These are phyloP conservation scores for Lamprologus lemairii DNA, from an alignment of 2,113 vertebrate genomes.

Conservation along the genomic window DNA sequence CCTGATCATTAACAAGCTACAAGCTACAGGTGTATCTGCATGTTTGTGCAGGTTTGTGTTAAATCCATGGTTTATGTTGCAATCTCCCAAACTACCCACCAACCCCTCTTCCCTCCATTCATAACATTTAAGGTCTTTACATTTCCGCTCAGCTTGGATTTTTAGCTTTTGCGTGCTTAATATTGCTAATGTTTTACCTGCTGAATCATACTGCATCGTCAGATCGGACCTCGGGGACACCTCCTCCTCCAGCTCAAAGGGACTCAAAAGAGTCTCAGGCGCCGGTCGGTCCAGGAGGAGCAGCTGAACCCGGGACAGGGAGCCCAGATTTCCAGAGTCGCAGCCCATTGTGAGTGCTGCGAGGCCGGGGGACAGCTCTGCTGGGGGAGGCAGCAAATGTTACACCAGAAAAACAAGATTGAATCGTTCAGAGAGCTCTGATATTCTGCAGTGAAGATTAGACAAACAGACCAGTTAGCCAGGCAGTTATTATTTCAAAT, in stretches of 20 bases:
- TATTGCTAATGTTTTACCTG: background rate
- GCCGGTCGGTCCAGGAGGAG: slow-evolving; percentile 54
- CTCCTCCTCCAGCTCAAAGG: background rate
- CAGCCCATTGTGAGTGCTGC: slow-evolving; percentile 58
- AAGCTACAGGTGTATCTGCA: background rate
- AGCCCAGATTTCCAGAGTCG: slow-evolving; percentile 50
- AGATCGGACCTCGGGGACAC: background rate
- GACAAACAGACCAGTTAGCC: background rate
- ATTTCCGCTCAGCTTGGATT: background rate
- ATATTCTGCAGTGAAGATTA: background rate
- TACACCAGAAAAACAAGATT: background rate
- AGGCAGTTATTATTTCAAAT: background rate
- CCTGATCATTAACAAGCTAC: background rate
- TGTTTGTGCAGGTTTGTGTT: background rate
- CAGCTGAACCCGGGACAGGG: slow-evolving; percentile 60
- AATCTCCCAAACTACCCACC: background rate
- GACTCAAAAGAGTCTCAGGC: background rate
- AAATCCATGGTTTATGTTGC: background rate
- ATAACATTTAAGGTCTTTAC: background rate
- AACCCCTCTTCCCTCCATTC: background rate
- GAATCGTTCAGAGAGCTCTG: background rate
- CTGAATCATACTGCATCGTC: background rate
- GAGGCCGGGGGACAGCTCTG: slow-evolving; percentile 61
- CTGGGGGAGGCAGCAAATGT: background rate
- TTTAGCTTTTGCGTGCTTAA: background rate